phyloP scores from a whole-genome alignment of 2,888 invertebrate genomes.

The Xanthostigma xanthostigma region DNA sequence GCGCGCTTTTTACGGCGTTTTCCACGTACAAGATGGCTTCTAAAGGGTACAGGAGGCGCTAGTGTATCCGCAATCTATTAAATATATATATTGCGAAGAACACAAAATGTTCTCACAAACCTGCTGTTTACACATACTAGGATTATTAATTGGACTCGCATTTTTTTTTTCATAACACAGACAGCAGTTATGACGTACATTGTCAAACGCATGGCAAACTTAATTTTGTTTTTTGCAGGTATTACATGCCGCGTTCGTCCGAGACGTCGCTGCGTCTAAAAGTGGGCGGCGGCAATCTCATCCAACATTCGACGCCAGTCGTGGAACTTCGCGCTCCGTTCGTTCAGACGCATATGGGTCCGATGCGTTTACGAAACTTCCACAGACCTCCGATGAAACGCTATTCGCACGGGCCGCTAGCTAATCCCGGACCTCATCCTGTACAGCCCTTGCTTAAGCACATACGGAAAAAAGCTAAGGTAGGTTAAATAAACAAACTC shows the following conservation, averaged over 20 bases:
- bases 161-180: too few relatives aligned
- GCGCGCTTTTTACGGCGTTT: too few relatives aligned
- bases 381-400: constrained; percentile 83
- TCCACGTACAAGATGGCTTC: too few relatives aligned
- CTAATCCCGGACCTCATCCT: constrained; percentile 58
- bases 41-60: too few relatives aligned
- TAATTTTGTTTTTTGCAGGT: constrained; percentile 38
- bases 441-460: constrained; percentile 78
- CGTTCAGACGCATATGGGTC: constrained; percentile 87
- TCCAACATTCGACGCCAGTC: constrained; percentile 95
- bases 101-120: too few relatives aligned
- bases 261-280: constrained; percentile 64
- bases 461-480: constrained; percentile 82
- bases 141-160: too few relatives aligned
- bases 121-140: too few relatives aligned
- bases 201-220: too few relatives aligned
- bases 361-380: constrained; percentile 73
- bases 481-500: constrained; percentile 24
- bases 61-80: too few relatives aligned
- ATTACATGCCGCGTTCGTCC: constrained; percentile 81
- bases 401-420: constrained; percentile 67
- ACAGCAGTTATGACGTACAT: too few relatives aligned
- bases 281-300: constrained; percentile 79
- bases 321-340: constrained; percentile 89
- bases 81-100: too few relatives aligned